A percentile compares a stretch with the other conserved stretches of the same genome.
phyloP scores from a whole-genome alignment of 2,113 vertebrate species.

The Oxyruncus cristatus region DNA sequence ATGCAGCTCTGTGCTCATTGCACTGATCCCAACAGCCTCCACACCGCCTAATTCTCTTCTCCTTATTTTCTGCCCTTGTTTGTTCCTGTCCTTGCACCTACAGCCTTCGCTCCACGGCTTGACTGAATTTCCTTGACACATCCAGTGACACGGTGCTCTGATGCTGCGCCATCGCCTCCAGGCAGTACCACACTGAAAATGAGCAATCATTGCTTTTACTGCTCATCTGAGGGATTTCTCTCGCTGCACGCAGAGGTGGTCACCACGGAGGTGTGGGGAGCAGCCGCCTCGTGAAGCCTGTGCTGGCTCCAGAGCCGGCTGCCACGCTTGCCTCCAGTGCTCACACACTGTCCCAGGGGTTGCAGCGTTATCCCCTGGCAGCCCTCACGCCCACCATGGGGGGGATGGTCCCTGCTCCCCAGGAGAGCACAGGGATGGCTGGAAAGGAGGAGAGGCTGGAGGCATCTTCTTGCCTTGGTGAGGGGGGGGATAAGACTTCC shows the following conservation, averaged over 20 bases:
- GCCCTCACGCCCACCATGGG: fast-evolving
- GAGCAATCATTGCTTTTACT: neutral
- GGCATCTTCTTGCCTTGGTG: neutral
- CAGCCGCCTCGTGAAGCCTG: neutral
- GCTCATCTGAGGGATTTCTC: neutral
- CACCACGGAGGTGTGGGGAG: fast-evolving
- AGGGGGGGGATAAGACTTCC: neutral
- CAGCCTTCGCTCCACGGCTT: neutral
- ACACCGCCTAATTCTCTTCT: neutral
- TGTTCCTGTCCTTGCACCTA: neutral
- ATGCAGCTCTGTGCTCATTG: neutral
- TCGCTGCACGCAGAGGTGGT: fast-evolving
- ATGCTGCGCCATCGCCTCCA: fast-evolving
- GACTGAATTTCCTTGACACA: neutral
- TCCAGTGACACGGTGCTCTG: neutral
- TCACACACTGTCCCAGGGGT: fast-evolving
- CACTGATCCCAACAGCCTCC: neutral
- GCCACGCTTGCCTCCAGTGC: neutral
- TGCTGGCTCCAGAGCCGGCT: fast-evolving
- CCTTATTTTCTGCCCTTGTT: neutral
- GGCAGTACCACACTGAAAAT: neutral
- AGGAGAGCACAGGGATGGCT: neutral
- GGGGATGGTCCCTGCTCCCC: neutral
- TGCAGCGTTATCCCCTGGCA: neutral
- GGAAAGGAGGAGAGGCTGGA: neutral